A percentile compares a stretch with the other conserved stretches of the same genome.
Conservation (phyloP, 2,888 invertebrate species). For the Rotaria magnacalcarata region DNA sequence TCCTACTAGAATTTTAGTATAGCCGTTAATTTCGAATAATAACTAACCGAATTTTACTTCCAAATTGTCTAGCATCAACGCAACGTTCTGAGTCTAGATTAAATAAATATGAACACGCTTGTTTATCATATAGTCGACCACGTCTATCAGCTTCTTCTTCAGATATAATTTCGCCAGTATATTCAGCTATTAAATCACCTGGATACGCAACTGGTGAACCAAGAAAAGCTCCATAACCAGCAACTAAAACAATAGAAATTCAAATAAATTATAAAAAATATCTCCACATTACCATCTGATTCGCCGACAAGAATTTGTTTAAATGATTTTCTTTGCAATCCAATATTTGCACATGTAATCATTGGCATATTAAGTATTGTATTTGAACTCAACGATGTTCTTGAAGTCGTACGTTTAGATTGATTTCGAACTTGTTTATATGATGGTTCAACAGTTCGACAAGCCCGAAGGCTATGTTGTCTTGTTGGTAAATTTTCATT, state of each 20-base stretch:
- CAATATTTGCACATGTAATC: conserved; percentile 32
- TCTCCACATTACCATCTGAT: neutral
- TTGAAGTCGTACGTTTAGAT: neutral
- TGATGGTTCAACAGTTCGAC: neutral
- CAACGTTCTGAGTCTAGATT: conserved; percentile 96
- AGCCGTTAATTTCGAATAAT: neutral
- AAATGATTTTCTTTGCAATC: neutral
- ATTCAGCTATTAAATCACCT: conserved; percentile 91
- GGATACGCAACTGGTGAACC: conserved; percentile 92
- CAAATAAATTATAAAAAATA: neutral
- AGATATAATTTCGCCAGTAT: conserved; percentile 77
- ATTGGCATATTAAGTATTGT: neutral
- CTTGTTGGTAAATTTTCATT: neutral
- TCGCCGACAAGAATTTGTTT: conserved; percentile 13
- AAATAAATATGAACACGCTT: conserved; percentile 97
- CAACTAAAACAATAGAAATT: conserved; percentile 64
- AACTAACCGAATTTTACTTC: conserved; percentile 82
- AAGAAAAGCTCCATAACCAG: conserved; percentile 97
- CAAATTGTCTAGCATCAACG: conserved; percentile 94
- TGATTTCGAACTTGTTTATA: neutral
- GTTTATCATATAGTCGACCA: conserved; percentile 97
- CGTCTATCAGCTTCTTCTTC: conserved; percentile 97
- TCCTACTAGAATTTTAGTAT: no score
- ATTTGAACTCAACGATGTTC: neutral
- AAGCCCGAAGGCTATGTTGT: neutral